A percentile compares a stretch with the other conserved stretches of the same genome.
Evolutionary conservation across 2,888 invertebrate species (phyloP).

Genomic region (Cynaeus angustus): DNA sequence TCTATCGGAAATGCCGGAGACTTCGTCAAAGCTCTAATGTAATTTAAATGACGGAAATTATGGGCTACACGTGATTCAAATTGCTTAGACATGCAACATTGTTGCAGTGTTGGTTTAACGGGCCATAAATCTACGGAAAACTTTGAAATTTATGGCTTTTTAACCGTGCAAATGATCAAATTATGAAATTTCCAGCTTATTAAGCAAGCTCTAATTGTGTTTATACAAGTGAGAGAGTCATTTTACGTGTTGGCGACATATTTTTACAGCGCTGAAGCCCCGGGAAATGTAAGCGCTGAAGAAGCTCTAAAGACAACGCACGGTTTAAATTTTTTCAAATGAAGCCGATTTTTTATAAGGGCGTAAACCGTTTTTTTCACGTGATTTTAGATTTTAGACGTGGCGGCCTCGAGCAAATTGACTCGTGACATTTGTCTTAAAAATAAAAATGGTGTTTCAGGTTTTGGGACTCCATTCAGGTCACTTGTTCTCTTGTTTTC

Average conservation of each 20-base stretch:
- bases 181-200: conserved; percentile 31
- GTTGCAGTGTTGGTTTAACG: conserved; percentile 23
- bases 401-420: no score
- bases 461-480: no score
- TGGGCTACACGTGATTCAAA: background rate
- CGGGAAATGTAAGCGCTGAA: conserved; percentile 11
- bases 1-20: background rate
- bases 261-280: conserved; percentile 11
- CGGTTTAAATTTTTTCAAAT: background rate
- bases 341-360: no score
- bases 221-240: conserved; percentile 17
- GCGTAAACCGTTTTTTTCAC: no score
- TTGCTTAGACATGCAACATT: conserved; percentile 23
- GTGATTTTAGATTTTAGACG: no score
- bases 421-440: no score
- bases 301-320: conserved; percentile 13
- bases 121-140: conserved; percentile 22
- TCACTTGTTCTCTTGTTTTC: no score
- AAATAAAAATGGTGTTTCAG: no score
- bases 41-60: conserved; percentile 3
- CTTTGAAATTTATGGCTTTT: conserved; percentile 29
- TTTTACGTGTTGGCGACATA: conserved; percentile 21
- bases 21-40: no score
- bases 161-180: conserved; percentile 28
- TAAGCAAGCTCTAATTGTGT: conserved; percentile 28